Evolutionary conservation across 2,888 invertebrate species (phyloP), one percentile per base, ranked within the genome.

Genomic region (Ypsolopha sequella): DNA sequence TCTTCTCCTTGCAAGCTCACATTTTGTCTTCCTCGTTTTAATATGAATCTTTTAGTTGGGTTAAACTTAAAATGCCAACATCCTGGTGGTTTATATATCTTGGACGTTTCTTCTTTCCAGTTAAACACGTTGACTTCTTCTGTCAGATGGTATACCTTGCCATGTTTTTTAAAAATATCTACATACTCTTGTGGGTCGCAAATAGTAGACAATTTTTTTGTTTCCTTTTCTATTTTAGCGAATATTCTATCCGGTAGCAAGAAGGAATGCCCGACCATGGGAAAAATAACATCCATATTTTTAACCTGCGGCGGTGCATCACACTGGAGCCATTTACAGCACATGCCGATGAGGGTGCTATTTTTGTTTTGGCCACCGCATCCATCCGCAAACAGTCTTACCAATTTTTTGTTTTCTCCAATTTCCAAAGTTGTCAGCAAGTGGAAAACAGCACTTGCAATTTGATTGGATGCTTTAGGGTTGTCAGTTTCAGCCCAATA

Each of bases 221-320:
- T 11, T 43, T 43, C 43, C 34, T 46, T 59, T 53, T 57, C 50
- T 53, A 58, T 58, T 51, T 57, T 52, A 41, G 56, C 55, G 35
- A 59, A 56, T 49, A 58, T 49, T 10, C 57, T 52, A 36, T 57
- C 57, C 46, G 54, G 57, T 48, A 55, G 53, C 52, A 56, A 34
- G 47, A 54, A 54, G 10, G 51, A 56, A 36, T 56, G 56, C 45
- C 56, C 56, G 35, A 52, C 53, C 43, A 53, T 49, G 10, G 56
- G 54, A 52, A 54, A 56, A 35, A 52, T 51, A 51, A 53, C 52
- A 46, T 51, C 52, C 8, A 48, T n/a, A 8, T 2, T 11, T 36
- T 36, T 34, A 33, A 46, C 46, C 8, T 46, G 24, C 7, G 24
- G n/a, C 8, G 46, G 46, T 46, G 46, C 46, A 24, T 46, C 9